These are phyloP conservation scores for Poecile montanus DNA, from an alignment of 2,797 vertebrate species.

Conservation along the genomic window DNA sequence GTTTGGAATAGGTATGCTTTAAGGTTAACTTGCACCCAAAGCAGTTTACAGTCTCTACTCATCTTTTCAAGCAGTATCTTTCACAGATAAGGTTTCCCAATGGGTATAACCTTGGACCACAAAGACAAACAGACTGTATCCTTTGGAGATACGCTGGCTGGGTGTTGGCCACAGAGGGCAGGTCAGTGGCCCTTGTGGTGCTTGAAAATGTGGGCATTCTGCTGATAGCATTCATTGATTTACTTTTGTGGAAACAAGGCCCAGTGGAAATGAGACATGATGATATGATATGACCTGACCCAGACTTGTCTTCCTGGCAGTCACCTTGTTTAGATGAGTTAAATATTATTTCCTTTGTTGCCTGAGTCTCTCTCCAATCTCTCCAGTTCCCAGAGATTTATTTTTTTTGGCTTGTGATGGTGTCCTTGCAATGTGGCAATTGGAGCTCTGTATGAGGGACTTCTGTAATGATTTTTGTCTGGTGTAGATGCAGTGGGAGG, in stretches of 20 bases:
- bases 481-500: not conserved
- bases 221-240: constrained; percentile 47
- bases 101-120: constrained; percentile 31
- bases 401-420: not conserved
- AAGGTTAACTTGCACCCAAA: not conserved
- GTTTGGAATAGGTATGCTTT: not conserved
- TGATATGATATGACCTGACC: constrained; percentile 22
- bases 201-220: constrained; percentile 30
- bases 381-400: not conserved
- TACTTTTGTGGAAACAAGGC: constrained; percentile 8
- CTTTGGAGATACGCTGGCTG: not conserved
- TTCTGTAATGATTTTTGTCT: not conserved
- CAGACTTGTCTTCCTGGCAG: constrained; percentile 36
- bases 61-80: not conserved
- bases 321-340: constrained; percentile 19
- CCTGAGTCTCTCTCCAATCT: not conserved
- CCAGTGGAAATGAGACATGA: not conserved
- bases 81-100: constrained; percentile 45
- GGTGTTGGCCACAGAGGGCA: not conserved
- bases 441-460: not conserved
- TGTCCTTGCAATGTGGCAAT: not conserved
- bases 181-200: constrained; percentile 1
- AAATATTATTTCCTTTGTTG: constrained; percentile 49
- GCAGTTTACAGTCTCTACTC: not conserved
- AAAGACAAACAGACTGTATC: constrained; percentile 9